Conservation (phyloP, 1,140 invertebrate genomes). For the Phenacoccus solenopsis region DNA sequence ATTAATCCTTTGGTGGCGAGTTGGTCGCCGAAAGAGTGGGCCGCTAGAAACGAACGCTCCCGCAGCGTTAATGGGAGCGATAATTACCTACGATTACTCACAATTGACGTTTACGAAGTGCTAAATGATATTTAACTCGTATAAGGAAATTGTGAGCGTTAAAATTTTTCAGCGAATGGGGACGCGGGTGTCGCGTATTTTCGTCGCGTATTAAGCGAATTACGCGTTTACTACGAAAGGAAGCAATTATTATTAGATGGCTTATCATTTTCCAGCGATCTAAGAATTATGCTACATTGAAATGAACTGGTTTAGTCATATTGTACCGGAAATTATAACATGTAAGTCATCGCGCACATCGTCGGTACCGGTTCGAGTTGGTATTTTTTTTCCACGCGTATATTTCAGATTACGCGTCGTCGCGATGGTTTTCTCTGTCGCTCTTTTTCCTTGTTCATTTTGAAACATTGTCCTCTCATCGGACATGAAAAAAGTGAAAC, state of each 20-base stretch:
- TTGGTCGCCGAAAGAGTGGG: too few species aligned
- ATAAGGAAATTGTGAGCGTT: too few species aligned
- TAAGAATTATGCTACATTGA: not conserved
- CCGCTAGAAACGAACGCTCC: too few species aligned
- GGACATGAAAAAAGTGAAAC: not conserved
- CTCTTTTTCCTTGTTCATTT: not conserved
- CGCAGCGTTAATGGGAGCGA: too few species aligned
- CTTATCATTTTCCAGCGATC: not conserved
- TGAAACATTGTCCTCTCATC: not conserved
- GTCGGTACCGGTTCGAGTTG: not conserved
- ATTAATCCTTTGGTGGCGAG: too few species aligned
- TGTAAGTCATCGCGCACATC: not conserved
- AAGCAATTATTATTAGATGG: not conserved
- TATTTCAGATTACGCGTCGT: not conserved
- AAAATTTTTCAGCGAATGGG: too few species aligned
- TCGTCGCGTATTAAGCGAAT: too few species aligned
- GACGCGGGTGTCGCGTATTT: too few species aligned
- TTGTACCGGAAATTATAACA: not conserved
- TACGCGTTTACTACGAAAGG: not conserved
- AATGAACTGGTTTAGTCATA: slow-evolving; percentile 2
- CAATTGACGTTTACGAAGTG: too few species aligned
- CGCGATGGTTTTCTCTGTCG: too few species aligned
- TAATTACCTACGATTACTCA: too few species aligned
- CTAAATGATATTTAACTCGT: too few species aligned
- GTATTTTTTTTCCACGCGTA: not conserved